phyloP scores from a whole-genome alignment of 2,113 vertebrate genomes.

The Pantherophis guttatus region DNA sequence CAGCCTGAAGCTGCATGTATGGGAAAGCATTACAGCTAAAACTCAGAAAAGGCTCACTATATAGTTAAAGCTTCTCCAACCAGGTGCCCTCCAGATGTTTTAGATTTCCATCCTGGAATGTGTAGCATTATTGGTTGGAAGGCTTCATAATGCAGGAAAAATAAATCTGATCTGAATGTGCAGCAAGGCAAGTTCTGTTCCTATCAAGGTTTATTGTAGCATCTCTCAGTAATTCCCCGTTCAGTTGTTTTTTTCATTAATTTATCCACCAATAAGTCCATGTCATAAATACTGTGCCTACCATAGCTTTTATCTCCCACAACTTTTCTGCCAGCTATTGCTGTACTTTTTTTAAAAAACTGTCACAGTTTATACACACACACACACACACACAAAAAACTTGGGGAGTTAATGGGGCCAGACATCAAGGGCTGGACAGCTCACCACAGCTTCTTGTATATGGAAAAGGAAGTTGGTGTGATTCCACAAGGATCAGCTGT shows the following conservation, averaged over 20 bases:
- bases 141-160: neutral
- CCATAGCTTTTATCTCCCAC: slow-evolving; percentile 41
- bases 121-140: neutral
- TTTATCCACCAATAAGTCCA: slow-evolving; percentile 57
- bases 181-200: neutral
- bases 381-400: neutral
- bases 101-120: neutral
- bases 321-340: slow-evolving; percentile 51
- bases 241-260: slow-evolving; percentile 37
- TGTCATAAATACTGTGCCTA: slow-evolving; percentile 55
- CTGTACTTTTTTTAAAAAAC: slow-evolving; percentile 37
- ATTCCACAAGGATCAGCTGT: slow-evolving; percentile 46
- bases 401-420: neutral
- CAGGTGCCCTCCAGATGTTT: neutral
- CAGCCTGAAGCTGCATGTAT: neutral
- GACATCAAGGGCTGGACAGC: neutral
- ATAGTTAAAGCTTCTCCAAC: neutral
- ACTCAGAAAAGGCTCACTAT: neutral
- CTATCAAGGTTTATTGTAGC: neutral
- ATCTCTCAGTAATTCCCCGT: slow-evolving; percentile 36
- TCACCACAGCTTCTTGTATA: neutral
- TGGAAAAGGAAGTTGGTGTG: slow-evolving; percentile 23
- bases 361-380: neutral
- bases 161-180: neutral
- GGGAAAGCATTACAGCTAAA: neutral